Conservation (phyloP, 2,797 vertebrate species). For the Mormyrus hasselquistii region DNA sequence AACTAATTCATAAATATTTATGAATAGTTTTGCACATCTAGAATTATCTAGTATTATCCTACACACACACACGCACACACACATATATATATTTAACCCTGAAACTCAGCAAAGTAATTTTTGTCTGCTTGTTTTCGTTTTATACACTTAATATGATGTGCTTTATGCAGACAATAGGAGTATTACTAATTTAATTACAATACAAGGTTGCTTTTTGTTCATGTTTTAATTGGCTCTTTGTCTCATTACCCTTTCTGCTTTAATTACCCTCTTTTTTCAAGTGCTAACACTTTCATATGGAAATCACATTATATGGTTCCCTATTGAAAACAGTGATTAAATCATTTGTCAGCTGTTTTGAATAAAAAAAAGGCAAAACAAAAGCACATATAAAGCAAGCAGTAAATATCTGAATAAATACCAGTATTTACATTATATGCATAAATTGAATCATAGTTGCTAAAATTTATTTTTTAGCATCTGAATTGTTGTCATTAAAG, state of each 20-base stretch:
- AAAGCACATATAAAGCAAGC: not conserved
- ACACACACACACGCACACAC: not conserved
- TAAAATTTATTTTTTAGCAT: not conserved
- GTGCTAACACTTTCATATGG: conserved; percentile 60
- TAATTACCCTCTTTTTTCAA: conserved; percentile 35
- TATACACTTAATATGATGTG: not conserved
- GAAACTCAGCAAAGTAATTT: not conserved
- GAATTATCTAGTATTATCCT: not conserved
- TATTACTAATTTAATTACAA: conserved; percentile 36
- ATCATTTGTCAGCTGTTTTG: conserved; percentile 61
- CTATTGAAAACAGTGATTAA: conserved; percentile 53
- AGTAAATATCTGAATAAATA: not conserved
- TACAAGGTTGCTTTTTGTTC: conserved; percentile 37
- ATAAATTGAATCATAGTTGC: not conserved
- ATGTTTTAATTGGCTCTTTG: conserved; percentile 43
- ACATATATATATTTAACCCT: not conserved
- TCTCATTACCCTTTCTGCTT: conserved; percentile 46
- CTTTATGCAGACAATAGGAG: conserved; percentile 23
- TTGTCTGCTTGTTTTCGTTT: not conserved
- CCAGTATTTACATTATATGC: conserved; percentile 6
- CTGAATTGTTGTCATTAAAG: not conserved
- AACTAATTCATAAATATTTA: not conserved
- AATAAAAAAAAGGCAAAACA: conserved; percentile 37
- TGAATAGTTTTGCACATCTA: not conserved
- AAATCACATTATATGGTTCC: conserved; percentile 54